Evolutionary conservation across 92 coral and sea anemone genomes (phyloP).

Genomic region (Diadumene lineata): DNA sequence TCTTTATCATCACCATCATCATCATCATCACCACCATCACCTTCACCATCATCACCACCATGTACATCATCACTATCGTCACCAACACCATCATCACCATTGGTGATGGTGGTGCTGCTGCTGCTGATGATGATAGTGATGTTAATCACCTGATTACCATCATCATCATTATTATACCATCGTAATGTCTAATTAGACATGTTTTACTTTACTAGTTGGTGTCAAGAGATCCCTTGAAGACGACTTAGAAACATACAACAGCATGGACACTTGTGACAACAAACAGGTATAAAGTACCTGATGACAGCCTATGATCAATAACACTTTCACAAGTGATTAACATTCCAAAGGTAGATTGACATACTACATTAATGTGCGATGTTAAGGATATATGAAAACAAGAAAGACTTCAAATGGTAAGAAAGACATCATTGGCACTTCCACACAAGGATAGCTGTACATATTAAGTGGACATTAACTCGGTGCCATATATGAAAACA

Average conservation of each 20-base stretch:
- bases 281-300: too few relatives aligned
- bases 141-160: not conserved
- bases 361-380: too few relatives aligned
- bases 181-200: not conserved
- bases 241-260: constrained; percentile 43
- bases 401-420: too few relatives aligned
- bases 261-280: constrained; percentile 10
- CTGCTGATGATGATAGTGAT: not conserved
- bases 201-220: constrained; percentile 53
- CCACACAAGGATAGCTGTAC: too few relatives aligned
- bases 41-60: not conserved
- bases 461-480: too few relatives aligned
- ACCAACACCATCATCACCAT: not conserved
- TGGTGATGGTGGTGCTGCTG: not conserved
- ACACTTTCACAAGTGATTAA: too few relatives aligned
- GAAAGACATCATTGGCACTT: too few relatives aligned
- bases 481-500: too few relatives aligned
- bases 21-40: not conserved
- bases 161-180: not conserved
- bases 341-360: too few relatives aligned
- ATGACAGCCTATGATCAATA: too few relatives aligned
- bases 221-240: constrained; percentile 84
- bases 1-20: not conserved
- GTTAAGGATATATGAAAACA: too few relatives aligned
- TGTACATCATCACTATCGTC: not conserved